Percentiles rank a stretch among this genome's conserved stretches.
phyloP scores from a whole-genome alignment of 2,797 vertebrate genomes.

The Trematomus bernacchii region DNA sequence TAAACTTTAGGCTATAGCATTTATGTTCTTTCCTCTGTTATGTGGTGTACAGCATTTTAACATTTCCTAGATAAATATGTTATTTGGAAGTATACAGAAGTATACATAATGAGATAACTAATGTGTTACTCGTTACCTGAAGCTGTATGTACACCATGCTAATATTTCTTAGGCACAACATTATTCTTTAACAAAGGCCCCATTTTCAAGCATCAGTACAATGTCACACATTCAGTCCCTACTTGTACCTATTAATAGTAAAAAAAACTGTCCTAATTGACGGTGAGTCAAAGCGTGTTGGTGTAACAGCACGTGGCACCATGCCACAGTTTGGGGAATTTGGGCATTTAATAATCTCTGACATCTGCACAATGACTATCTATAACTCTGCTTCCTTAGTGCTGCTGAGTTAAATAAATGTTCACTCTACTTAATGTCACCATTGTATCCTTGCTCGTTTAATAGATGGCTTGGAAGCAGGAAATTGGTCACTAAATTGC shows the following conservation, averaged over 20 bases:
- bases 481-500: slow-evolving; percentile 65
- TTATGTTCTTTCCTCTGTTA: slow-evolving; percentile 9
- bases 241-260: background rate
- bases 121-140: background rate
- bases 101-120: background rate
- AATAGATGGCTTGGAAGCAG: slow-evolving; percentile 49
- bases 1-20: slow-evolving; percentile 20
- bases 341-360: slow-evolving; percentile 59
- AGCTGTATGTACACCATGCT: no score
- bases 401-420: slow-evolving; percentile 62
- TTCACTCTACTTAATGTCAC: slow-evolving; percentile 53
- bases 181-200: background rate
- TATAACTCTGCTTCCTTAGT: slow-evolving; percentile 43
- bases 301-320: slow-evolving; percentile 13
- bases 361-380: slow-evolving; percentile 56
- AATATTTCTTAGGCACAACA: background rate
- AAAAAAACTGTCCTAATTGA: background rate
- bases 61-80: background rate
- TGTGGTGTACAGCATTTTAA: background rate
- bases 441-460: slow-evolving; percentile 45
- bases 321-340: slow-evolving; percentile 34
- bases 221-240: background rate
- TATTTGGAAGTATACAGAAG: background rate
- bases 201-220: background rate
- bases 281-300: slow-evolving; percentile 36